Percentiles rank a stretch among this genome's conserved stretches.
phyloP scores from a whole-genome alignment of 2,888 invertebrate species.

The Eurytoma californica region DNA sequence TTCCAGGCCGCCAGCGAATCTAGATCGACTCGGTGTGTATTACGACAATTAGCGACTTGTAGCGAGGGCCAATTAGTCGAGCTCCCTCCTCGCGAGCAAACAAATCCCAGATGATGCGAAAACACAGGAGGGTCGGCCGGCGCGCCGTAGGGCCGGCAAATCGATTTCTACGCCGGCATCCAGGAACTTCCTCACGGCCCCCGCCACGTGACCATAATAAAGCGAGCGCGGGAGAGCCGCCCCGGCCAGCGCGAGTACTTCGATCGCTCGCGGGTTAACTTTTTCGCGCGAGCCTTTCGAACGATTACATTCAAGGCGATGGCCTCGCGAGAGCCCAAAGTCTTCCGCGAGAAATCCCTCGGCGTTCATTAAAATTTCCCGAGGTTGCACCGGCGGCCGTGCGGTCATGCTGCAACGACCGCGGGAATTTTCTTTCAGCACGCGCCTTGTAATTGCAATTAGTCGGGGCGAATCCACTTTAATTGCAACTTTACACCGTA shows the following conservation, averaged over 20 bases:
- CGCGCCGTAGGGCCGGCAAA: not conserved
- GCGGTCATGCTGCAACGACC: too few species aligned
- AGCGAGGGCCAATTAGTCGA: too few species aligned
- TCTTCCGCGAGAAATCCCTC: not conserved
- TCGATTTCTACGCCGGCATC: conserved; percentile 38
- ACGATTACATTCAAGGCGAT: conserved; percentile 38
- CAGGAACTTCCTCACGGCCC: conserved; percentile 6
- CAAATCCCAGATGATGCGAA: conserved; percentile 13
- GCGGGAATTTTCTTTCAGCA: not conserved
- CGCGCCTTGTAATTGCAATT: not conserved
- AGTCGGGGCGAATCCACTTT: not conserved
- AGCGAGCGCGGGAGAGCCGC: conserved; percentile 8
- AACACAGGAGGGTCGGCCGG: conserved; percentile 12
- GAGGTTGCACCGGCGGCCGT: not conserved
- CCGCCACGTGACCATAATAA: conserved; percentile 41
- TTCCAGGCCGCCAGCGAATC: too few species aligned
- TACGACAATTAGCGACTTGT: too few species aligned
- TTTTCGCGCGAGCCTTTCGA: conserved; percentile 3
- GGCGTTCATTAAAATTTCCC: conserved; percentile 24
- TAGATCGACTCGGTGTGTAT: too few species aligned
- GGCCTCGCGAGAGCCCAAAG: not conserved
- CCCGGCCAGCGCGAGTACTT: not conserved
- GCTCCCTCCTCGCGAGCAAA: not conserved
- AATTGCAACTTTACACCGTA: not conserved
- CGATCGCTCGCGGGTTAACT: conserved; percentile 9